Evolutionary conservation across 2,113 vertebrate species (phyloP).

Genomic region (Tapirus terrestris): DNA sequence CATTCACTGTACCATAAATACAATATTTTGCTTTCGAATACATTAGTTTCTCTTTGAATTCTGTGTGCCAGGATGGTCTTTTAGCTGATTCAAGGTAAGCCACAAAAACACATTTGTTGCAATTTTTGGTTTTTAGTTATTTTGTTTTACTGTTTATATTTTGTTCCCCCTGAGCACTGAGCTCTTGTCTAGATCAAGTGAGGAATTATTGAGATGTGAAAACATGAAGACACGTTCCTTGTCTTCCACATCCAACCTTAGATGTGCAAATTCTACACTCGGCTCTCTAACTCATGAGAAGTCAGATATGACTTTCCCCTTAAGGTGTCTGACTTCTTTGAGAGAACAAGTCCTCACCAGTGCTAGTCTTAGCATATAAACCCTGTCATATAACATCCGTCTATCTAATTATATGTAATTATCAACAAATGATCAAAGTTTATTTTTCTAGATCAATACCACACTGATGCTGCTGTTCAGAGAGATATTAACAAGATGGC

Average conservation of each 20-base stretch:
- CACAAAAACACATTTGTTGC: not conserved
- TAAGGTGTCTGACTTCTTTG: not conserved
- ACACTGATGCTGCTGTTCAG: not conserved
- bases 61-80: not conserved
- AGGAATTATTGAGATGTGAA: not conserved
- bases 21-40: not conserved
- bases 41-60: not conserved
- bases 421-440: not conserved
- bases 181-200: not conserved
- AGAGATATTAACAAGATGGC: not conserved
- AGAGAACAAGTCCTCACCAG: not conserved
- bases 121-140: not conserved
- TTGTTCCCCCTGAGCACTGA: not conserved
- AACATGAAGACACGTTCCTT: not conserved
- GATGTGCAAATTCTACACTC: not conserved
- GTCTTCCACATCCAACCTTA: not conserved
- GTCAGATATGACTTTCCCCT: not conserved
- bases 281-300: not conserved
- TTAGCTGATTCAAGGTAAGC: not conserved
- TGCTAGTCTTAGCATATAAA: not conserved
- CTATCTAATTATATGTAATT: not conserved
- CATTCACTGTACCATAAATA: not conserved
- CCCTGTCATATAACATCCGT: not conserved
- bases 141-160: not conserved
- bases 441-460: not conserved